These are phyloP conservation scores for Solenodon paradoxus DNA, from an alignment of 2,113 vertebrate genomes.

Conservation along the genomic window DNA sequence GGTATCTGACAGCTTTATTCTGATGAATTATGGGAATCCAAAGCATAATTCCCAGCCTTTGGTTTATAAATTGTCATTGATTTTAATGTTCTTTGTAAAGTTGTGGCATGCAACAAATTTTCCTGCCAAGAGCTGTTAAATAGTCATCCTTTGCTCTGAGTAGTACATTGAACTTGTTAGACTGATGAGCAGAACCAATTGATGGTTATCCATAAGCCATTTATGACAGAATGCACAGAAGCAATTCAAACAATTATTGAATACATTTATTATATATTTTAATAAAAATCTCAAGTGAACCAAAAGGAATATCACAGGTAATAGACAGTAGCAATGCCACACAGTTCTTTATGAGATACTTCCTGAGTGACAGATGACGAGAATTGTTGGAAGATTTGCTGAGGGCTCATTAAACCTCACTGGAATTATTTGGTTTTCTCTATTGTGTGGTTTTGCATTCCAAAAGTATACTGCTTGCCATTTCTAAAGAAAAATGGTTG, in stretches of 20 bases:
- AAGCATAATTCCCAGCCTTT: constrained; percentile 86
- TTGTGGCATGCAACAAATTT: constrained; percentile 88
- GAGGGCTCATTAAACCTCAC: constrained; percentile 57
- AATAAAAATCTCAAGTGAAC: constrained; percentile 62
- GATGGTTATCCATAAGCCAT: constrained; percentile 86
- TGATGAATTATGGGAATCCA: constrained; percentile 87
- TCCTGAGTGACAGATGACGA: constrained; percentile 71
- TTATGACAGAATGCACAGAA: constrained; percentile 80
- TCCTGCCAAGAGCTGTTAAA: constrained; percentile 88
- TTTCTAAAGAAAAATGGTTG: constrained; percentile 62
- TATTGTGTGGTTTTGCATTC: constrained; percentile 30
- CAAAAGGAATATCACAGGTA: constrained; percentile 72
- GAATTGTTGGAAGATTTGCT: constrained; percentile 68
- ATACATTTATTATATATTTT: constrained; percentile 75
- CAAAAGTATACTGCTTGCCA: constrained; percentile 47
- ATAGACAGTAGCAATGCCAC: constrained; percentile 43
- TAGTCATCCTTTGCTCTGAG: constrained; percentile 82
- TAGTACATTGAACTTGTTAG: constrained; percentile 84
- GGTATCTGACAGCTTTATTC: constrained; percentile 89
- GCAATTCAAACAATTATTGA: constrained; percentile 81
- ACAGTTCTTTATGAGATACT: constrained; percentile 28
- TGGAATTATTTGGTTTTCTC: constrained; percentile 68
- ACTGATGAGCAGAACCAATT: constrained; percentile 83
- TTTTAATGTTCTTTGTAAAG: constrained; percentile 90
- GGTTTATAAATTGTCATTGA: constrained; percentile 90